These are phyloP conservation scores for Sympetrum striolatum DNA, from an alignment of 2,888 invertebrate genomes.

Conservation along the genomic window DNA sequence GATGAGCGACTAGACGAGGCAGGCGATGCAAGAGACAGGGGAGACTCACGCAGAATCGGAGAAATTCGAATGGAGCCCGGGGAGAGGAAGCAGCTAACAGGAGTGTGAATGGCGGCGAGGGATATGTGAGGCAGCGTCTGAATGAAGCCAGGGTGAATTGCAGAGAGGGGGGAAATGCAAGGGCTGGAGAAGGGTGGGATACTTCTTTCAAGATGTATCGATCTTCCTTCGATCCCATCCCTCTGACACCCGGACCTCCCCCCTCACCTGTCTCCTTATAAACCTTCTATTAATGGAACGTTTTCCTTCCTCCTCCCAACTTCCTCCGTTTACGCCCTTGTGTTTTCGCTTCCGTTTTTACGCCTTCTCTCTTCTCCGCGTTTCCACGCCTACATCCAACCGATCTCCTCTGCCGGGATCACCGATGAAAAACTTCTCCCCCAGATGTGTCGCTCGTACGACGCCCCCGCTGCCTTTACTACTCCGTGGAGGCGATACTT, in stretches of 20 bases:
- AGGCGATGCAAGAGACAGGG: too few species aligned
- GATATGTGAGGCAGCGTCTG: too few species aligned
- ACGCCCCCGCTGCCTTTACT: background rate
- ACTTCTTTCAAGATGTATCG: slow-evolving; percentile 40
- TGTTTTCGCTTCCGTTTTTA: background rate
- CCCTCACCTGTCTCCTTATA: background rate
- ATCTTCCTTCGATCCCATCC: slow-evolving; percentile 24
- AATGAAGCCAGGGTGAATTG: too few species aligned
- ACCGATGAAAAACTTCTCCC: too few species aligned
- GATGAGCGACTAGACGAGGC: too few species aligned
- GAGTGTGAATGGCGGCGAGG: background rate
- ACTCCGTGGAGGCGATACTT: background rate
- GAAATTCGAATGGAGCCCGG: too few species aligned
- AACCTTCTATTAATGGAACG: background rate
- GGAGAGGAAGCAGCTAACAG: too few species aligned
- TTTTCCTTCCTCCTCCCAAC: background rate
- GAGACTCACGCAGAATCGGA: too few species aligned
- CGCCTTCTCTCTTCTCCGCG: background rate
- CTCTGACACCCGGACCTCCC: background rate
- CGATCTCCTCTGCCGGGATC: background rate
- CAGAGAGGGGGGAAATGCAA: background rate
- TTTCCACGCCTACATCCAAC: background rate
- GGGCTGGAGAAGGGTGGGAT: background rate
- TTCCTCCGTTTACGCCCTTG: background rate
- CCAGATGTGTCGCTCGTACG: too few species aligned